phyloP scores from a whole-genome alignment of 2,888 invertebrate genomes.

The Poecilobothrus nobilitatus region DNA sequence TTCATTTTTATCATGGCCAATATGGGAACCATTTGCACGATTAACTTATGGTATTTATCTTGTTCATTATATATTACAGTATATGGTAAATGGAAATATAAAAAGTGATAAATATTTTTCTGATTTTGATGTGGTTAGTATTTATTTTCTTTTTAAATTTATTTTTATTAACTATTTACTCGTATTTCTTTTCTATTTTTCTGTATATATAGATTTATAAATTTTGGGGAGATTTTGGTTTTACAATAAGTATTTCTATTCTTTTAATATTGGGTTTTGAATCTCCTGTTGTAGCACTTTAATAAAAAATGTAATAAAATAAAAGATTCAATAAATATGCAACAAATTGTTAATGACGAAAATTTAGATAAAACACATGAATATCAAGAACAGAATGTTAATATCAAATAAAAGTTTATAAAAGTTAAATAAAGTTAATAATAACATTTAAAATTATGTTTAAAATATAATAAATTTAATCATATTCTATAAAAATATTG shows the following conservation, averaged over 20 bases:
- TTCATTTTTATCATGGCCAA: conserved; percentile 37
- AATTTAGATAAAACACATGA: too few relatives aligned
- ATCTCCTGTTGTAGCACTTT: conserved; percentile 34
- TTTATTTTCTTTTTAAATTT: not conserved
- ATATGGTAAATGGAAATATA: conserved; percentile 33
- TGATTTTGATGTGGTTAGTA: conserved; percentile 37
- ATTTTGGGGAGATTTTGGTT: conserved; percentile 23
- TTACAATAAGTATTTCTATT: conserved; percentile 25
- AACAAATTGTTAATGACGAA: too few relatives aligned
- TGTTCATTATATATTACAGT: conserved; percentile 38
- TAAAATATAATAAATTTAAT: too few relatives aligned
- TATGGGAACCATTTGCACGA: conserved; percentile 39
- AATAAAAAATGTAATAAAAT: conserved; percentile 24
- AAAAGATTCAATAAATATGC: not conserved
- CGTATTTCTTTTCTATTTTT: conserved; percentile 11
- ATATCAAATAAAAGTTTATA: too few relatives aligned
- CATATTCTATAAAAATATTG: too few relatives aligned
- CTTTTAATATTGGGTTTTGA: conserved; percentile 38
- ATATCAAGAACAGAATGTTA: too few relatives aligned
- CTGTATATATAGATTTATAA: conserved; percentile 20
- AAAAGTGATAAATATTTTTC: conserved; percentile 38
- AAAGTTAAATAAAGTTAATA: too few relatives aligned
- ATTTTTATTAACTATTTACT: not conserved
- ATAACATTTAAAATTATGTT: too few relatives aligned
- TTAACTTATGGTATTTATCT: conserved; percentile 41